Percentiles rank a stretch among this genome's conserved stretches.
Evolutionary conservation across 2,797 vertebrate species (phyloP).

Genomic region (Catamblyrhynchus diadema): DNA sequence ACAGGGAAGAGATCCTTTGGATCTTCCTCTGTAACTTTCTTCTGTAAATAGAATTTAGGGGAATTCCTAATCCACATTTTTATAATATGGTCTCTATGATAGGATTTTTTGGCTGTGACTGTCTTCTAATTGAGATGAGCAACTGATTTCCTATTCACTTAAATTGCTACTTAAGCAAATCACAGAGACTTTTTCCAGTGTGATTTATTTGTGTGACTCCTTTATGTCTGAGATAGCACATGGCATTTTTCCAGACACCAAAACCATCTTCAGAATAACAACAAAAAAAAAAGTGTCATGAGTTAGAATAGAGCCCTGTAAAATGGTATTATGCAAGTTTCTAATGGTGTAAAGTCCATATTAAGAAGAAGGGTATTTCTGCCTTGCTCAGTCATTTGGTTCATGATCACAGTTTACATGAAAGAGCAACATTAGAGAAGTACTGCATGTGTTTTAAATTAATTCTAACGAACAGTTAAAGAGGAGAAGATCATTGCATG

Average conservation of each 20-base stretch:
- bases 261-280: background rate
- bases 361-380: background rate
- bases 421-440: background rate
- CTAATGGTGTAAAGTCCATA: background rate
- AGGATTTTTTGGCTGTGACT: background rate
- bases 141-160: conserved; percentile 28
- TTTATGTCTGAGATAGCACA: conserved; percentile 3
- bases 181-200: background rate
- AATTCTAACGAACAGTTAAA: background rate
- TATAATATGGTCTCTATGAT: background rate
- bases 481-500: background rate
- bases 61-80: conserved; percentile 4
- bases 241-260: conserved; percentile 8
- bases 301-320: background rate
- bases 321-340: background rate
- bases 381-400: background rate
- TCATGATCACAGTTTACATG: background rate
- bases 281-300: background rate
- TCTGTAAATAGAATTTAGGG: conserved; percentile 33
- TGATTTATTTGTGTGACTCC: background rate
- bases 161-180: conserved; percentile 31
- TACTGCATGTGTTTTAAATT: background rate
- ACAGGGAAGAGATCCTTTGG: background rate
- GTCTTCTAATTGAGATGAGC: background rate
- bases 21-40: background rate